Conservation (phyloP, 2,797 vertebrate genomes). For the Poecilia gillii region DNA sequence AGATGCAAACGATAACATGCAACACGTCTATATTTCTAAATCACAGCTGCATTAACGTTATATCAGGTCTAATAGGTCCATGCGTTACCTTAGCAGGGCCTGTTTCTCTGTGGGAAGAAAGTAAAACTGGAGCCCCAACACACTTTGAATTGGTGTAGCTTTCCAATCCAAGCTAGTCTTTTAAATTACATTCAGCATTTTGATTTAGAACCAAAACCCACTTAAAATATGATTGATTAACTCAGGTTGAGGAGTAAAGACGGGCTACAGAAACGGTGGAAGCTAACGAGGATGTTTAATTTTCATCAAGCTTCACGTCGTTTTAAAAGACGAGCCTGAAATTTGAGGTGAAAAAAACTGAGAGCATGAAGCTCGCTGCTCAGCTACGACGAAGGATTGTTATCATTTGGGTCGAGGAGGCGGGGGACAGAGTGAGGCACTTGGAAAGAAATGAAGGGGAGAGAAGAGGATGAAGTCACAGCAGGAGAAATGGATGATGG, state of each 20-base stretch:
- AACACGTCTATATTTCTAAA: neutral
- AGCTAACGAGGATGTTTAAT: neutral
- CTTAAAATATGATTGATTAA: neutral
- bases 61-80: neutral
- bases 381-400: slow-evolving; percentile 37
- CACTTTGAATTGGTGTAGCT: neutral
- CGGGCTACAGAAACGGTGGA: neutral
- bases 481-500: slow-evolving; percentile 50
- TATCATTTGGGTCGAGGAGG: slow-evolving; percentile 44
- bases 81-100: neutral
- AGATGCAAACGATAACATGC: too few relatives aligned
- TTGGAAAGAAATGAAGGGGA: slow-evolving; percentile 44
- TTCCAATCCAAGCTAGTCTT: neutral
- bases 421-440: slow-evolving; percentile 17
- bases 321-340: slow-evolving; percentile 21
- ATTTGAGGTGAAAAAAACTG: slow-evolving; percentile 26
- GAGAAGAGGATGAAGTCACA: slow-evolving; percentile 58
- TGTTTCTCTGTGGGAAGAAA: neutral
- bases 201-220: neutral
- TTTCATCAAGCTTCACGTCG: neutral
- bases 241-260: neutral
- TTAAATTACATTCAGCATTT: neutral
- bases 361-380: slow-evolving; percentile 53
- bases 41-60: neutral
- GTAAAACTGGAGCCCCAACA: neutral